Evolutionary conservation across 2,888 invertebrate species (phyloP).

Genomic region (Drosophila lutescens): DNA sequence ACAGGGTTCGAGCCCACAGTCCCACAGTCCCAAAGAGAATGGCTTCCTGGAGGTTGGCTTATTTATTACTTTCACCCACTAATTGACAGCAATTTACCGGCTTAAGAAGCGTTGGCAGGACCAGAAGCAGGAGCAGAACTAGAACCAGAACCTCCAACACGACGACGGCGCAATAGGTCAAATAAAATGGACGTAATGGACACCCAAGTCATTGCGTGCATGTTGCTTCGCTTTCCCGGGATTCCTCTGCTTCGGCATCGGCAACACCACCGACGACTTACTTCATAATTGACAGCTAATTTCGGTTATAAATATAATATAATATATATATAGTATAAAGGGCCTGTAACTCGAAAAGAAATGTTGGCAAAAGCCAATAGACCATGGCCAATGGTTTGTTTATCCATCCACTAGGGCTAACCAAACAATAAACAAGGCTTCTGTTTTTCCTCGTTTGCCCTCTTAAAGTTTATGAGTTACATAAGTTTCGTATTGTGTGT

Average conservation of each 20-base stretch:
- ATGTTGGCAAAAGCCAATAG: constrained; percentile 6
- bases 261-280: constrained; percentile 38
- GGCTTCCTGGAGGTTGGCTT: constrained; percentile 46
- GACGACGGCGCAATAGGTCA: constrained; percentile 13
- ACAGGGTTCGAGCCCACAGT: background rate
- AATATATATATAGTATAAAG: background rate
- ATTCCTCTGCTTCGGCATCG: constrained; percentile 6
- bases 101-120: constrained; percentile 63
- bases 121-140: too few species aligned
- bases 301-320: constrained; percentile 61
- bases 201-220: constrained; percentile 54
- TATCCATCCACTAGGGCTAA: background rate
- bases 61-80: constrained; percentile 76
- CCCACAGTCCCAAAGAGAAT: background rate
- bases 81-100: constrained; percentile 79
- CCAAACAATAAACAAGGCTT: background rate
- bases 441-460: background rate
- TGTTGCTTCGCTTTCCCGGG: background rate
- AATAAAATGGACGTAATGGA: constrained; percentile 30
- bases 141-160: constrained; percentile 10
- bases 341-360: background rate
- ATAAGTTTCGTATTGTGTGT: background rate
- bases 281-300: constrained; percentile 78
- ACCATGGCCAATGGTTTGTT: constrained; percentile 4
- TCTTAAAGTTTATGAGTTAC: background rate